A percentile compares a stretch with the other conserved stretches of the same genome.
Evolutionary conservation across 2,888 invertebrate genomes (phyloP).

Genomic region (Aradus depressus): DNA sequence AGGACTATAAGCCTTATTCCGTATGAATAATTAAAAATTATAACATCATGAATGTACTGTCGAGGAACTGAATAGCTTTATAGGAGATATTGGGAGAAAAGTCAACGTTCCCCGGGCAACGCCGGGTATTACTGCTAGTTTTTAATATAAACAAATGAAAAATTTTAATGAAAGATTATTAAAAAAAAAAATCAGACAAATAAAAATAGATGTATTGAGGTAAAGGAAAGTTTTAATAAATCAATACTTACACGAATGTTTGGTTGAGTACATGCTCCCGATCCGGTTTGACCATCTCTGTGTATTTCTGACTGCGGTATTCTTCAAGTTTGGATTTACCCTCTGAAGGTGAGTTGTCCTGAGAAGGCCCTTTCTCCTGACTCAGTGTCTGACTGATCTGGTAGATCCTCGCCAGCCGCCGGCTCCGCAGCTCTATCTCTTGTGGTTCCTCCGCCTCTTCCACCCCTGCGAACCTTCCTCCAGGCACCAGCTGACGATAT

Average conservation of each 20-base stretch:
- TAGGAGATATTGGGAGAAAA: too few relatives aligned
- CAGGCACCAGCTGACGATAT: constrained; percentile 9
- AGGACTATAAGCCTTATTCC: too few relatives aligned
- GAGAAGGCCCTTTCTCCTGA: background rate
- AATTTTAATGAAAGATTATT: too few relatives aligned
- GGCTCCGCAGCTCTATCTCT: constrained; percentile 6
- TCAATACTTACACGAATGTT: constrained; percentile 13
- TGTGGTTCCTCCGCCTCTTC: background rate
- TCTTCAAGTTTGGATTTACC: too few relatives aligned
- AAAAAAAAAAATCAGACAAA: too few relatives aligned
- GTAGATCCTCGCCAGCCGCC: constrained; percentile 4
- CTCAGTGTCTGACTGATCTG: constrained; percentile 8
- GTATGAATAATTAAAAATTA: too few relatives aligned
- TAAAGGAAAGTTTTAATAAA: constrained; percentile 8
- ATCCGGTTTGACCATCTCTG: background rate
- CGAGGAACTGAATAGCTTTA: too few relatives aligned
- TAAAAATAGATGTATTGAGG: too few relatives aligned
- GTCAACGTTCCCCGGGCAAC: too few relatives aligned
- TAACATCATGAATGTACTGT: too few relatives aligned
- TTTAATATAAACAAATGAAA: too few relatives aligned
- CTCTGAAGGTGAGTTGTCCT: background rate
- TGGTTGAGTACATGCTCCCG: constrained; percentile 2
- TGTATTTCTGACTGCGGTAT: background rate
- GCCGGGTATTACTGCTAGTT: too few relatives aligned
- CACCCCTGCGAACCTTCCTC: constrained; percentile 10